Evolutionary conservation across 1,140 invertebrate genomes (phyloP).

Genomic region (Zaprionus ornatus): DNA sequence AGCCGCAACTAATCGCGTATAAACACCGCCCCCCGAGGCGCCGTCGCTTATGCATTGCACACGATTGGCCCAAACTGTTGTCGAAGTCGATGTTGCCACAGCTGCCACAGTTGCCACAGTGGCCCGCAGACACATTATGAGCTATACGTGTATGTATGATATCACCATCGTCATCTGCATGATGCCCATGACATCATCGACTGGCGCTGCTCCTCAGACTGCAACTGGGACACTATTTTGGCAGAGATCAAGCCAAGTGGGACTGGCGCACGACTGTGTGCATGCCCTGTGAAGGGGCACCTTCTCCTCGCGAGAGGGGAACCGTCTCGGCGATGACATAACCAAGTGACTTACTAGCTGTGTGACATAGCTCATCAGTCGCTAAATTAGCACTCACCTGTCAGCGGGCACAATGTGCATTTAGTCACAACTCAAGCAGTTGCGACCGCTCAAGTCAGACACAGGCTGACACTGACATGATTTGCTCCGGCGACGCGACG

Average conservation of each 20-base stretch:
- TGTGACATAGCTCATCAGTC: background rate
- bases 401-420: background rate
- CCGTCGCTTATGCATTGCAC: slow-evolving; percentile 31
- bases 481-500: background rate
- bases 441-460: background rate
- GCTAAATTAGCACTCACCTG: background rate
- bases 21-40: slow-evolving; percentile 35
- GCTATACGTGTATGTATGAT: slow-evolving; percentile 37
- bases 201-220: slow-evolving; percentile 14
- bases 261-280: background rate
- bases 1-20: slow-evolving; percentile 36
- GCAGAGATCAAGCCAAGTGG: background rate
- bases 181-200: slow-evolving; percentile 39
- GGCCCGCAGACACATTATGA: slow-evolving; percentile 3
- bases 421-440: background rate
- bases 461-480: background rate
- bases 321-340: background rate
- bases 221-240: slow-evolving; percentile 22
- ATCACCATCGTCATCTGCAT: slow-evolving; percentile 17
- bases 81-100: background rate
- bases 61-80: background rate
- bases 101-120: background rate
- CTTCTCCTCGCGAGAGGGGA: background rate
- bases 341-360: background rate
- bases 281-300: background rate